Evolutionary conservation across 2,797 vertebrate species (phyloP).

Genomic region (Eulemur albifrons): DNA sequence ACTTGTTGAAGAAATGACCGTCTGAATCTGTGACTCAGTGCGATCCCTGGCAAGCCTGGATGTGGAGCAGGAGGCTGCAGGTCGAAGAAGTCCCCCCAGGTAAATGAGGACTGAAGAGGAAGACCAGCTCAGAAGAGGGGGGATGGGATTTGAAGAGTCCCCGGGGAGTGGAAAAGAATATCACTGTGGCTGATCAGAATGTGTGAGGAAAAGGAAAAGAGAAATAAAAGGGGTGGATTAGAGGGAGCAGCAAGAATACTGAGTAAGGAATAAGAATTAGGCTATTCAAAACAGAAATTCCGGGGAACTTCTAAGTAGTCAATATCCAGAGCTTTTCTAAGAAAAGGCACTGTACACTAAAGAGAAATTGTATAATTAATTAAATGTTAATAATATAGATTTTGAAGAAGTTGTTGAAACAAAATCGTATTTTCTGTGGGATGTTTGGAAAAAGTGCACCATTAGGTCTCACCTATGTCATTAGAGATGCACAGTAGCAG

Average conservation of each 20-base stretch:
- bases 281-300: not conserved
- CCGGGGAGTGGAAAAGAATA: not conserved
- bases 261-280: not conserved
- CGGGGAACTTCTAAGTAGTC: not conserved
- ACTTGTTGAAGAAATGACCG: not conserved
- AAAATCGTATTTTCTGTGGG: not conserved
- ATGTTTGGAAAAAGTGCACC: not conserved
- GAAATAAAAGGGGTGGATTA: too few relatives aligned
- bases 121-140: not conserved
- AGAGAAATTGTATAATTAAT: not conserved
- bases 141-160: not conserved
- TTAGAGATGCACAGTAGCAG: not conserved
- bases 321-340: not conserved
- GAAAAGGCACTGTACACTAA: not conserved
- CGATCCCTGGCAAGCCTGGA: too few relatives aligned
- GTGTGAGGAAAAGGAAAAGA: not conserved
- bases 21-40: not conserved
- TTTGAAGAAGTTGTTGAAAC: not conserved
- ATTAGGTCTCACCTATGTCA: not conserved
- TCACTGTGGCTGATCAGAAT: not conserved
- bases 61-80: not conserved
- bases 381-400: not conserved
- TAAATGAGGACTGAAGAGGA: not conserved
- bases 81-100: not conserved
- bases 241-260: not conserved